Conservation (phyloP, 2,888 invertebrate genomes). For the Drosophila testacea region DNA sequence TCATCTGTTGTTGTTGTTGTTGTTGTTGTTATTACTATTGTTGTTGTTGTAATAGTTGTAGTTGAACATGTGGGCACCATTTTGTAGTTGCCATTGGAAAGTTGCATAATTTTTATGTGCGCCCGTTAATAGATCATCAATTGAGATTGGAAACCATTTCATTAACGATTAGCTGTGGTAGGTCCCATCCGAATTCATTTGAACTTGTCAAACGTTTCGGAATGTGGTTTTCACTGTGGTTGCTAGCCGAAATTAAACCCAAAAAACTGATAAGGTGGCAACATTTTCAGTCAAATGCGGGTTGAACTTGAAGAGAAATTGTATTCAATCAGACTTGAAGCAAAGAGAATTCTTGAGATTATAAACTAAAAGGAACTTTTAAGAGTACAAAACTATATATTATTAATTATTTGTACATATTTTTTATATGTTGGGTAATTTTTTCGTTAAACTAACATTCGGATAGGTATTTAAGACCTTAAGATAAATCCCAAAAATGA, state of each 20-base stretch:
- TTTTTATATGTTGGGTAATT: no score
- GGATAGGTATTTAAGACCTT: no score
- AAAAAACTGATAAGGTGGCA: constrained; percentile 13
- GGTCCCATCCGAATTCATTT: constrained; percentile 56
- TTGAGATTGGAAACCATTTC: constrained; percentile 68
- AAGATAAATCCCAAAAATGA: no score
- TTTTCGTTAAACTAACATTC: no score
- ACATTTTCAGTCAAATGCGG: constrained; percentile 7
- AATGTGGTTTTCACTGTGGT: constrained; percentile 35
- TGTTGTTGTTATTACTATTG: constrained; percentile 12
- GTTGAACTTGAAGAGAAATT: not conserved
- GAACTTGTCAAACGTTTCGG: constrained; percentile 46
- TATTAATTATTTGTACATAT: no score
- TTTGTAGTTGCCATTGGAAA: constrained; percentile 62
- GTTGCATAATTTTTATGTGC: constrained; percentile 76
- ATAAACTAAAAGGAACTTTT: no score
- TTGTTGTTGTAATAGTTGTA: constrained; percentile 28
- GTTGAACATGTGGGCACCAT: constrained; percentile 64
- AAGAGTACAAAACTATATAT: no score
- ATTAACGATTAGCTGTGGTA: constrained; percentile 47
- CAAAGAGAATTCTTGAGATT: no score
- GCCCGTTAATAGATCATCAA: constrained; percentile 75
- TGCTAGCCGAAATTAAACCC: constrained; percentile 2
- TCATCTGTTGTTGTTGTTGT: constrained; percentile 48
- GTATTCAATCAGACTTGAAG: not conserved